These are phyloP conservation scores for Drosophila erecta DNA, from an alignment of 1,140 invertebrate species.

Conservation along the genomic window DNA sequence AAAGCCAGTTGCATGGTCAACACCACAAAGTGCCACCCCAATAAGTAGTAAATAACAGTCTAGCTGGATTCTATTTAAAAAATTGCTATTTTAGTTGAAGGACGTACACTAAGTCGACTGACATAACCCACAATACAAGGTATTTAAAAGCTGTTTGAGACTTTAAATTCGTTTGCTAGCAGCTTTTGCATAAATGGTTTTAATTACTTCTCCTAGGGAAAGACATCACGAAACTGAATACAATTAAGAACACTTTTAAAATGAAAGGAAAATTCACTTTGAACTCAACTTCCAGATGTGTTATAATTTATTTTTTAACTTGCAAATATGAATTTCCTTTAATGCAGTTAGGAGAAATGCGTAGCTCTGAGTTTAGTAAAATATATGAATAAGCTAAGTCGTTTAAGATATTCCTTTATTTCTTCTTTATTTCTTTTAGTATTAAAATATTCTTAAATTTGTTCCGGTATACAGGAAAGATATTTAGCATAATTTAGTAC, in stretches of 20 bases:
- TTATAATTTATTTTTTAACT: neutral
- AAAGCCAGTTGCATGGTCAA: neutral
- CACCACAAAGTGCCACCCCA: slow-evolving; percentile 3
- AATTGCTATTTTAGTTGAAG: neutral
- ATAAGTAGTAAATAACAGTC: slow-evolving; percentile 24
- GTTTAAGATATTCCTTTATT: too few species aligned
- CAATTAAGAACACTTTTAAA: slow-evolving; percentile 24
- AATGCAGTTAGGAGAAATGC: neutral
- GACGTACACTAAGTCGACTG: neutral
- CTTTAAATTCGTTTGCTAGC: slow-evolving; percentile 7
- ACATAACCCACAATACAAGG: neutral
- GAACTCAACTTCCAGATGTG: neutral
- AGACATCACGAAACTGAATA: slow-evolving; percentile 1
- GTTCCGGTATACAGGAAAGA: too few species aligned
- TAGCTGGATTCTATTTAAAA: neutral
- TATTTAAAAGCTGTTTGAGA: neutral
- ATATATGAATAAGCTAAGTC: neutral
- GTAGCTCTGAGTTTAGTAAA: neutral
- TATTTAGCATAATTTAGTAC: neutral
- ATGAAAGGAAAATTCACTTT: slow-evolving; percentile 22
- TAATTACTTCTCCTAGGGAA: slow-evolving; percentile 21
- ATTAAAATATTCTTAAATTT: too few species aligned
- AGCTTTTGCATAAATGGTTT: slow-evolving; percentile 12
- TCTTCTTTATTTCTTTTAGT: neutral
- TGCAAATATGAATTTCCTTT: neutral